phyloP scores from a whole-genome alignment of 2,797 vertebrate species.

The Orestias chungarensis region DNA sequence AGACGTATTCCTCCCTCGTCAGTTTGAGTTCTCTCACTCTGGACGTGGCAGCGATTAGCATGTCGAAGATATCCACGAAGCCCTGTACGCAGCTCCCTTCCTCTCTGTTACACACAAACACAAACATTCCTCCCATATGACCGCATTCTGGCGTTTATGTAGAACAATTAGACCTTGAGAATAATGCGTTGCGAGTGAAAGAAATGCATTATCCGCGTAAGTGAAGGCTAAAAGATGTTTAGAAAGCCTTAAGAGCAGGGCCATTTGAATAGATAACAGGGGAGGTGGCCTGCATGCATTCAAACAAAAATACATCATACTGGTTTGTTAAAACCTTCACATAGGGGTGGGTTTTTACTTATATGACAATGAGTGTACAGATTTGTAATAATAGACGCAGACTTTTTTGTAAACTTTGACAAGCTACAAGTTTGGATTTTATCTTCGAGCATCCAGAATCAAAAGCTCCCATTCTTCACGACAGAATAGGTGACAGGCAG shows the following conservation, averaged over 20 bases:
- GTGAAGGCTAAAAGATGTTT: not conserved
- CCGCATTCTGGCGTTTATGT: not conserved
- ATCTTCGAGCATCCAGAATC: not conserved
- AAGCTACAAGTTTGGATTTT: not conserved
- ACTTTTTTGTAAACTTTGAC: too few relatives aligned
- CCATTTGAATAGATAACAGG: not conserved
- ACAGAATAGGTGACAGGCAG: not conserved
- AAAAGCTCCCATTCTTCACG: not conserved
- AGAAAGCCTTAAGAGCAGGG: not conserved
- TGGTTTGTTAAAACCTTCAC: not conserved
- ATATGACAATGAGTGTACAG: not conserved
- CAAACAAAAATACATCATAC: not conserved
- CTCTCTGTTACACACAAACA: conserved; percentile 80
- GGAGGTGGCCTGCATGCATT: not conserved
- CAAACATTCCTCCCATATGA: conserved; percentile 4
- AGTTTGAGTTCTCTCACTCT: conserved; percentile 94
- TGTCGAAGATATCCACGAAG: conserved; percentile 96
- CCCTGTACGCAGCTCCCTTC: conserved; percentile 96
- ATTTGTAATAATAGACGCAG: too few relatives aligned
- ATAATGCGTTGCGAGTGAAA: not conserved
- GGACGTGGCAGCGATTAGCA: conserved; percentile 94
- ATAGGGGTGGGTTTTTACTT: not conserved
- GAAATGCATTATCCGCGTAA: not conserved
- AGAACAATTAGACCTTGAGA: not conserved
- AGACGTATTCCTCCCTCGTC: conserved; percentile 95